Percentiles rank a stretch among this genome's conserved stretches.
These are phyloP conservation scores for Andricus grossulariae DNA, from an alignment of 1,140 invertebrate species.

Conservation along the genomic window DNA sequence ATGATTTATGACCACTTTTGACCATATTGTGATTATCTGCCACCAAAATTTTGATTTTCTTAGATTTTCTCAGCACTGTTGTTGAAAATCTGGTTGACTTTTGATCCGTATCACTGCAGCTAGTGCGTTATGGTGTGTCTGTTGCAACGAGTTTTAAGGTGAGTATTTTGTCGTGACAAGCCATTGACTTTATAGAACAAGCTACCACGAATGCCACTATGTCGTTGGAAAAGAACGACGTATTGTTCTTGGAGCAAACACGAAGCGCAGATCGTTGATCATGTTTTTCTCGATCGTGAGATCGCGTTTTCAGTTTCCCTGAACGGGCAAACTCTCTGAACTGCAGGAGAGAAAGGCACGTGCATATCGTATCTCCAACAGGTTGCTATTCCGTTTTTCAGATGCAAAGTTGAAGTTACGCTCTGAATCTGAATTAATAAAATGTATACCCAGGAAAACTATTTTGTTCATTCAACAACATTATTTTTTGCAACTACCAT, in stretches of 20 bases:
- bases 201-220: slow-evolving; percentile 20
- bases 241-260: slow-evolving; percentile 28
- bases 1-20: too few relatives aligned
- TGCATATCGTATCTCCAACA: neutral
- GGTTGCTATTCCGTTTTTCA: neutral
- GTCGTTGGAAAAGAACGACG: slow-evolving; percentile 26
- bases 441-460: too few relatives aligned
- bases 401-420: neutral
- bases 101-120: neutral
- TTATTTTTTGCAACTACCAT: too few relatives aligned
- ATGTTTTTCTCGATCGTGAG: slow-evolving; percentile 28
- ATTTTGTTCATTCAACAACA: too few relatives aligned
- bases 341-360: neutral
- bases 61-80: neutral
- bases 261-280: slow-evolving; percentile 28
- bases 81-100: neutral
- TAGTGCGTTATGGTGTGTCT: slow-evolving; percentile 12
- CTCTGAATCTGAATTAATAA: too few relatives aligned
- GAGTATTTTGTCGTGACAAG: slow-evolving; percentile 24
- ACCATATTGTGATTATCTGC: too few relatives aligned
- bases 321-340: neutral
- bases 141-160: slow-evolving; percentile 4
- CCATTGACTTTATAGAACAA: slow-evolving; percentile 21
- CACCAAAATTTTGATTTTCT: too few relatives aligned
- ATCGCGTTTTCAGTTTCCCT: slow-evolving; percentile 18